Percentiles rank a stretch among this genome's conserved stretches.
These are phyloP conservation scores for Crambe crambe DNA, from an alignment of 37 sponge, comb jelly and placozoan species.

Conservation along the genomic window DNA sequence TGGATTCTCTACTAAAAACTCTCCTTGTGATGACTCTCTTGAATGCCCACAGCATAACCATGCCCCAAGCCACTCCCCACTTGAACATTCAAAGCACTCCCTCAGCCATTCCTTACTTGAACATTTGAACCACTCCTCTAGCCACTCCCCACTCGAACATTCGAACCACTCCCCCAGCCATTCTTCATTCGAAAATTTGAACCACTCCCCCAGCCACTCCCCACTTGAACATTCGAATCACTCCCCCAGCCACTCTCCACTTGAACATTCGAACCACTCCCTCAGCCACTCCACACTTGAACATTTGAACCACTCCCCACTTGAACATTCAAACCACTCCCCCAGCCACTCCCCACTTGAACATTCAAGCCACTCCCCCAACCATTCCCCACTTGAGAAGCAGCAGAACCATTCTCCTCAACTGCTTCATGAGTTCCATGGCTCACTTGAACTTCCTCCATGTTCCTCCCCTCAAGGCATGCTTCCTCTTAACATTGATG, in stretches of 20 bases:
- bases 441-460: no score
- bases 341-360: neutral
- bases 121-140: neutral
- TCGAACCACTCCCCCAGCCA: neutral
- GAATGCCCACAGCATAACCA: no score
- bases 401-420: neutral
- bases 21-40: no score
- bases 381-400: no score
- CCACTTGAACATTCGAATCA: neutral
- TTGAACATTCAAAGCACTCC: neutral
- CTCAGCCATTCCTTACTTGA: neutral
- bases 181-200: neutral
- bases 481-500: no score
- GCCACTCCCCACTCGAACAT: neutral
- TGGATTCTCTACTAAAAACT: no score
- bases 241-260: neutral
- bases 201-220: constrained; percentile 11
- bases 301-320: neutral
- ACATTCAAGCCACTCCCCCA: neutral
- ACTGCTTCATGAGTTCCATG: no score
- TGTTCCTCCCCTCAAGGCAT: no score
- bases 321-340: neutral
- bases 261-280: no score
- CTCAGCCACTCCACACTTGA: no score
- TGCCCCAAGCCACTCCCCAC: neutral